Evolutionary conservation across 2,888 invertebrate genomes (phyloP).

Genomic region (Aspidapion aeneum): DNA sequence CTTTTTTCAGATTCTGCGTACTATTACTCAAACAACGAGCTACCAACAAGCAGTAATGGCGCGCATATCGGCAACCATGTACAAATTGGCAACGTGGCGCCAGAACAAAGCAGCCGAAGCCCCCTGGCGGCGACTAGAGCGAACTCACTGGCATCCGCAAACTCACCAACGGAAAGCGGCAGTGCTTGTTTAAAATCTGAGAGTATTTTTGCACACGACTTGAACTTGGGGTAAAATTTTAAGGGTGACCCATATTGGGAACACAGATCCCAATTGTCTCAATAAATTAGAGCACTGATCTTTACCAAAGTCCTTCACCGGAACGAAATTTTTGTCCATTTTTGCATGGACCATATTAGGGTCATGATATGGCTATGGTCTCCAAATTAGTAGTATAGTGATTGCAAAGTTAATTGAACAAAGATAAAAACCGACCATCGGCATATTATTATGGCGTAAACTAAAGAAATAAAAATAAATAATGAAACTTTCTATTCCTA

Average conservation of each 20-base stretch:
- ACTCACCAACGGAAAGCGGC: slow-evolving; percentile 63
- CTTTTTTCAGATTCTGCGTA: slow-evolving; percentile 58
- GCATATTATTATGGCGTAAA: too few species aligned
- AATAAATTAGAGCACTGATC: too few species aligned
- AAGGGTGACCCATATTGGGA: slow-evolving; percentile 16
- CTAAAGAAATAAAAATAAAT: too few species aligned
- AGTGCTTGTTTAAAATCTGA: slow-evolving; percentile 66
- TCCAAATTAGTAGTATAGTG: too few species aligned
- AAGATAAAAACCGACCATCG: too few species aligned
- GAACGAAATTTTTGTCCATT: too few species aligned
- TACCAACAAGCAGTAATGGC: slow-evolving; percentile 35
- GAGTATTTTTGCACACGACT: slow-evolving; percentile 42
- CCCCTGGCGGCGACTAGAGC: slow-evolving; percentile 68
- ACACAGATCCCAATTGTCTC: not conserved
- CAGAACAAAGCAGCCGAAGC: slow-evolving; percentile 57
- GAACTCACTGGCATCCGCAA: slow-evolving; percentile 66
- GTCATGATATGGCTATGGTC: too few species aligned
- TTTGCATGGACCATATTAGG: too few species aligned
- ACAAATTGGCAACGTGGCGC: slow-evolving; percentile 19
- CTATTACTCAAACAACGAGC: slow-evolving; percentile 57
- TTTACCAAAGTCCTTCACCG: too few species aligned
- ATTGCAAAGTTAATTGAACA: too few species aligned
- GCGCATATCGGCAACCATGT: slow-evolving; percentile 26
- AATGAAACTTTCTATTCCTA: too few species aligned
- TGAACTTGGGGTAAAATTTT: slow-evolving; percentile 38